A percentile compares a stretch with the other conserved stretches of the same genome.
These are phyloP conservation scores for Conops quadrifasciatus DNA, from an alignment of 2,888 invertebrate genomes.

Conservation along the genomic window DNA sequence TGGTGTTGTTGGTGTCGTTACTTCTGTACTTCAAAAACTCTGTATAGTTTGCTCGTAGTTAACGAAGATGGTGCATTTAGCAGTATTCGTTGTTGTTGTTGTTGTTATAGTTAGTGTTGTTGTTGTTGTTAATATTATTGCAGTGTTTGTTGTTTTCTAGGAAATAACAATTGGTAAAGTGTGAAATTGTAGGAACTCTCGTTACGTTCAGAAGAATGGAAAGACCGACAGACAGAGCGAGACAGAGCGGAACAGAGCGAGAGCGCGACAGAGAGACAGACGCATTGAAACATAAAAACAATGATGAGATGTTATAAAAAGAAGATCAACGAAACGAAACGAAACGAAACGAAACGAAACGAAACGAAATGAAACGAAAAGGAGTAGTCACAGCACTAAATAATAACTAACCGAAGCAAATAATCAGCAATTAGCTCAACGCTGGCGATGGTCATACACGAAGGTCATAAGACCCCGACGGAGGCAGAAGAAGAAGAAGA, in stretches of 20 bases:
- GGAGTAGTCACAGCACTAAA: constrained; percentile 2
- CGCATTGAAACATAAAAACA: too few relatives aligned
- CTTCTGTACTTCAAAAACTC: too few relatives aligned
- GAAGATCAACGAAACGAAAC: not conserved
- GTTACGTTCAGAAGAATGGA: too few relatives aligned
- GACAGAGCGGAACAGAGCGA: too few relatives aligned
- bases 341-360: too few relatives aligned
- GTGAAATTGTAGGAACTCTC: too few relatives aligned
- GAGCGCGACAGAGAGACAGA: too few relatives aligned
- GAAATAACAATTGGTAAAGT: too few relatives aligned
- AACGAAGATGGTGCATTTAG: not conserved
- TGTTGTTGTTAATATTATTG: constrained; percentile 10
- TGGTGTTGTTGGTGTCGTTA: too few relatives aligned
- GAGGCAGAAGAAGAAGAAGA: not conserved
- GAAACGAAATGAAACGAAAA: not conserved
- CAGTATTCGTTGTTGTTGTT: not conserved
- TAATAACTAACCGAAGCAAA: constrained; percentile 24
- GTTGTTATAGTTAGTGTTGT: not conserved
- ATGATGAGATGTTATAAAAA: too few relatives aligned
- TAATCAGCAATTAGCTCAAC: constrained; percentile 18
- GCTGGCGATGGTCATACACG: not conserved
- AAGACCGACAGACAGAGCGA: too few relatives aligned
- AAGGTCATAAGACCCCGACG: not conserved
- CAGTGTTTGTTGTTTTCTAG: not conserved
- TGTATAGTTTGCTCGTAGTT: not conserved